Evolutionary conservation across 2,113 vertebrate genomes (phyloP).

Genomic region (Hippocampus zosterae): DNA sequence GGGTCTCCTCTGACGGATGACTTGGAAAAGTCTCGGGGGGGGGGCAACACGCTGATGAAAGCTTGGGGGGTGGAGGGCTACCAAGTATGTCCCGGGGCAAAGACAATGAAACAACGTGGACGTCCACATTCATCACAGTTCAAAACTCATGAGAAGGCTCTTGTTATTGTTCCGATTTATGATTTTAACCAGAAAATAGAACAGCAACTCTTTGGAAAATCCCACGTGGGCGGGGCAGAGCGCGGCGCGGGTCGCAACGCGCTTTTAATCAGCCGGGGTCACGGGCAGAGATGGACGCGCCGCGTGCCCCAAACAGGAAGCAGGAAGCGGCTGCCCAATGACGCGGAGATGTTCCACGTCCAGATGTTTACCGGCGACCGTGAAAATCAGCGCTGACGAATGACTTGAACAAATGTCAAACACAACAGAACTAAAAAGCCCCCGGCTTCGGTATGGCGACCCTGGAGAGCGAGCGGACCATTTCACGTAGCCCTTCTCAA

Average conservation of each 20-base stretch:
- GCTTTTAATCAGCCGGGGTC: slow-evolving; percentile 53
- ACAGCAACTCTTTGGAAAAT: neutral
- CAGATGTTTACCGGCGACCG: slow-evolving; percentile 21
- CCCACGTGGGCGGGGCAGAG: neutral
- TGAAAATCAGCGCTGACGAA: neutral
- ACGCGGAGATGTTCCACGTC: slow-evolving; percentile 49
- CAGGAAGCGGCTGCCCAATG: slow-evolving; percentile 71
- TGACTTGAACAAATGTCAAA: slow-evolving; percentile 9
- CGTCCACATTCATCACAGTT: neutral
- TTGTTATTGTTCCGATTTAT: neutral
- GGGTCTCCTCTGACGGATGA: slow-evolving; percentile 18
- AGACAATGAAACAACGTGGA: slow-evolving; percentile 10
- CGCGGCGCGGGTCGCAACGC: neutral
- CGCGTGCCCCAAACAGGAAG: slow-evolving; percentile 73
- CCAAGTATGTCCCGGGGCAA: slow-evolving; percentile 12
- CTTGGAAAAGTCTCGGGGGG: neutral
- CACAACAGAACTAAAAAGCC: too few relatives aligned
- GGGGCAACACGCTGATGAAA: neutral
- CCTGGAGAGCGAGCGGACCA: too few relatives aligned
- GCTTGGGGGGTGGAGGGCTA: neutral
- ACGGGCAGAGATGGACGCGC: slow-evolving; percentile 63
- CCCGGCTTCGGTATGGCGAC: too few relatives aligned
- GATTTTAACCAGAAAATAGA: neutral
- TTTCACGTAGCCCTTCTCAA: too few relatives aligned
- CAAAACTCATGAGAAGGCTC: neutral